Conservation (phyloP, 2,797 vertebrate species). For the Florisuga fusca region DNA sequence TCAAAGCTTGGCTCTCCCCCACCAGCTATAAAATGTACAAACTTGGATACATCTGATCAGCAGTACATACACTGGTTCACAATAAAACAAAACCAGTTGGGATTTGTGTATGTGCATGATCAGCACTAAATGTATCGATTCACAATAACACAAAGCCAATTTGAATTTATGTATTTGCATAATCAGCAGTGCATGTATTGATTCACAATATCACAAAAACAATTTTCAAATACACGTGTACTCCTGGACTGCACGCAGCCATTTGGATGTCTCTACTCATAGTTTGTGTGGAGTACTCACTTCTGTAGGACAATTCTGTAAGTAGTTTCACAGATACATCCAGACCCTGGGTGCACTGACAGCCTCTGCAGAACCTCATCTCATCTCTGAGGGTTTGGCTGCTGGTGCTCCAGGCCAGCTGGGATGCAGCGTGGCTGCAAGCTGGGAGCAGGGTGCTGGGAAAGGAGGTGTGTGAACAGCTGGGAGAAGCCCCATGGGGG, state of each 20-base stretch:
- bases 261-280: background rate
- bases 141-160: background rate
- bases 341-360: accelerated
- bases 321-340: too few relatives aligned
- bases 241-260: background rate
- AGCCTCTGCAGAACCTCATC: background rate
- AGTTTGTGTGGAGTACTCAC: background rate
- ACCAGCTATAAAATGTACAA: background rate
- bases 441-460: background rate
- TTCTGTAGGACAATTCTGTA: background rate
- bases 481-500: background rate
- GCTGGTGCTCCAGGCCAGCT: background rate
- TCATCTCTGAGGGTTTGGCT: background rate
- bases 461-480: background rate
- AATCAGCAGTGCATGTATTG: background rate
- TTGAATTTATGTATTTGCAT: background rate
- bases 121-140: background rate
- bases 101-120: background rate
- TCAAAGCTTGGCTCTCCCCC: background rate
- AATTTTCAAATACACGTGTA: background rate
- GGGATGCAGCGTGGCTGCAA: accelerated
- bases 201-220: background rate
- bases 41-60: background rate
- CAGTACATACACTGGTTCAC: background rate
- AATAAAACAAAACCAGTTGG: background rate